Conservation (phyloP, 2,113 vertebrate species). For the Cepphus grylle region DNA sequence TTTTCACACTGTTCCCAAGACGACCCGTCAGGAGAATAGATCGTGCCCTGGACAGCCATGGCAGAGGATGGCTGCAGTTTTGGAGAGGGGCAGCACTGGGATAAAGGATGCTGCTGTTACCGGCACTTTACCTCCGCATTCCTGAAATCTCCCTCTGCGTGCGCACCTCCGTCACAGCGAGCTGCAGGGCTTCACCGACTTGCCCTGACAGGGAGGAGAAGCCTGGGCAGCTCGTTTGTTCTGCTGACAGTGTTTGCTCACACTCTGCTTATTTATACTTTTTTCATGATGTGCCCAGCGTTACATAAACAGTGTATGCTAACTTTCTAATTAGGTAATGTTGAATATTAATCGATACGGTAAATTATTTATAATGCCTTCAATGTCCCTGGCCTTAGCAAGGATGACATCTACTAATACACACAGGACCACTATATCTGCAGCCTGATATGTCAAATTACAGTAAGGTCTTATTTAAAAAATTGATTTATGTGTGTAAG, state of each 20-base stretch:
- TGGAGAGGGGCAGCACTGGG: not conserved
- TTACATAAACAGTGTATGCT: not conserved
- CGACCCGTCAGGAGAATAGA: not conserved
- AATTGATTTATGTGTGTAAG: not conserved
- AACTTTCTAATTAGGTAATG: not conserved
- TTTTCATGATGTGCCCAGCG: not conserved
- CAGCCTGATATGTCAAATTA: not conserved
- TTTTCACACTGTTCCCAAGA: not conserved
- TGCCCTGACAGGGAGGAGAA: not conserved
- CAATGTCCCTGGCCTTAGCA: not conserved
- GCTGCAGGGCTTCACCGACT: not conserved
- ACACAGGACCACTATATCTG: not conserved
- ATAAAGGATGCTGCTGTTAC: not conserved
- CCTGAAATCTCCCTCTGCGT: not conserved
- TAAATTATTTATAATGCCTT: not conserved
- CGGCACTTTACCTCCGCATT: not conserved
- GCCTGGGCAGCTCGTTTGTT: not conserved
- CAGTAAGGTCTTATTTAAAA: not conserved
- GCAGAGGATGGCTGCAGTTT: not conserved
- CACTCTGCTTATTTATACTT: not conserved
- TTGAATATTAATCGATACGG: not conserved
- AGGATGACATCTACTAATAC: not conserved
- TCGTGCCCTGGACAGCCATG: fast-evolving
- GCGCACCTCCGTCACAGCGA: not conserved
- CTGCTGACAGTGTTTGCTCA: not conserved